Evolutionary conservation across 2,888 invertebrate species (phyloP), one percentile per base, ranked within the genome.

Genomic region (Nomada flava): DNA sequence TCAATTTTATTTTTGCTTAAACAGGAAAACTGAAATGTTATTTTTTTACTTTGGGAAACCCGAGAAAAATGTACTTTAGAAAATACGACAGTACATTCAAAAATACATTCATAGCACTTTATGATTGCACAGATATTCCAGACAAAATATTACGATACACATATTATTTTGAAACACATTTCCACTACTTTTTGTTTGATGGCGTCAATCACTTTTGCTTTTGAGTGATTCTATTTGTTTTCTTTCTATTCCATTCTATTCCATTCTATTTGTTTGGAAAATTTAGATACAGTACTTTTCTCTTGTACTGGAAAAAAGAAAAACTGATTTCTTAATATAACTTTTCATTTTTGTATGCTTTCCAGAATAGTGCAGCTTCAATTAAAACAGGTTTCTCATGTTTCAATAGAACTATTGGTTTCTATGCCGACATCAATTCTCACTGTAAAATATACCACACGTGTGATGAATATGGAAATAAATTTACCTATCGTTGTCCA

Each of bases 391-490:
- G 79, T 62, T 93, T 93, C 65, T 90, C 91, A 26, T 93, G 93
- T 59, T 59, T 73, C 20, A 90, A 90, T 3, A 89, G 89, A 26
- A 60, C 83, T 18, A 88, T 90, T 55, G 93, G 93, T 11, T 93
- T 91, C 60, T 93, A 92, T 59, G 93, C 93, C 0, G 93, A 93
- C 26, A 53, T 89, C 2, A 88, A 88, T 11, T 85, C 89, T 0
- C 90, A 90, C 29, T 93, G 93, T 79, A 89, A 88, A n/a, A 85
- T 91, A 42, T 93, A 93, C 82, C 90, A 93, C 55, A 93, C 88
- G 0, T 93, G 93, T 73, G 93, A 93, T 57, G 92, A 93, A 75
- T 90, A 92, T 71, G 92, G 92, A 11, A 93, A 93, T 62, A 92
- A 92, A 80, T 93, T 93, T 72, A 92, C 89, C 0, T 92, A 92